Evolutionary conservation across 2,113 vertebrate species (phyloP), one percentile per base, ranked within the genome.

Genomic region (Colius striatus): DNA sequence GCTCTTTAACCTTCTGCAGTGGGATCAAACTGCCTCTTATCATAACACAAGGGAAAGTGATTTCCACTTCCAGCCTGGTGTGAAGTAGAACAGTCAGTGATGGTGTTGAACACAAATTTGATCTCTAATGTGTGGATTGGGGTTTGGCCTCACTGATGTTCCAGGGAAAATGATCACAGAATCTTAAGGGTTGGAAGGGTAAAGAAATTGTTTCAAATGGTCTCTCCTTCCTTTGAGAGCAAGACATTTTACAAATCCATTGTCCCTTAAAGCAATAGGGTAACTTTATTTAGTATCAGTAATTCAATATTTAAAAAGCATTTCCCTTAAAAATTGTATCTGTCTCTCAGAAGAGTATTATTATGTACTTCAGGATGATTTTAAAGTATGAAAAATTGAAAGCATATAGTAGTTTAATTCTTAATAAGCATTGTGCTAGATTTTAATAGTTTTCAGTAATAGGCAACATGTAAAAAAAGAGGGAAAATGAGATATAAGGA

Each of bases 41-140:
- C 22, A 38, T 11, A 21, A 16, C 27, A 50, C 2, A 2, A 20
- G 15, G 53, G 41, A 66, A 66, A 54, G 25, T 11, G 22, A 36
- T 81, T 89, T 68, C 66, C 13, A 18, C 13, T 65, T 54, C 32
- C 61, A 74, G 11, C 38, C 41, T 8, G 4, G 3, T 65, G 32
- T 53, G 45, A 65, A 29, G 65, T 14, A 16, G 18, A 43, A 3
- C 26, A 36, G 2, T 54, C 2, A 4, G 43, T 30, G 72, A 11
- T 12, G 50, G 58, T 53, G 57, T 10, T 30, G 57, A 80, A 10
- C 17, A 36, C 16, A 11, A 12, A 4, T 66, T 66, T 53, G 32
- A 7, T 48, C 1, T 0, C 17, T 53, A 4, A 72, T 21, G 58
- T 10, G 11, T 27, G 38, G 14, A 12, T 5, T 54, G 19, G 48